A percentile compares a stretch with the other conserved stretches of the same genome.
Conservation (phyloP, 2,113 vertebrate species). For the Acinonyx jubatus region DNA sequence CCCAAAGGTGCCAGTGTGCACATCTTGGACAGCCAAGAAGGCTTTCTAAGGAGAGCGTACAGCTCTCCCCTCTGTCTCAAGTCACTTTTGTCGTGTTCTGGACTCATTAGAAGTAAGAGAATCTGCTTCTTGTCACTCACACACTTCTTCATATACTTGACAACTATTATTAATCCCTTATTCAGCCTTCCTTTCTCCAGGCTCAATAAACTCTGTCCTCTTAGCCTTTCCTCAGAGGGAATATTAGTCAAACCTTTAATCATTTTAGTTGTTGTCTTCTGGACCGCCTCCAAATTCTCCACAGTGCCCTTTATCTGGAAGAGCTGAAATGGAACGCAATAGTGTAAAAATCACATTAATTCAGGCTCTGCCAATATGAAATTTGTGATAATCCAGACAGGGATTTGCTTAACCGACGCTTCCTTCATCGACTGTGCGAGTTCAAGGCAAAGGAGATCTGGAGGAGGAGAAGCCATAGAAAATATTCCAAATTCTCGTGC, state of each 20-base stretch:
- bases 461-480: neutral
- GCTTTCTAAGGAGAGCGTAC: neutral
- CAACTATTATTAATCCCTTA: constrained; percentile 68
- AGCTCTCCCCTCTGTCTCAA: neutral
- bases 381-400: constrained; percentile 57
- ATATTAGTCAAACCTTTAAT: constrained; percentile 78
- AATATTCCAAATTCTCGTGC: neutral
- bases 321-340: constrained; percentile 33
- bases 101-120: constrained; percentile 33
- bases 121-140: constrained; percentile 57
- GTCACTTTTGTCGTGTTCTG: constrained; percentile 24
- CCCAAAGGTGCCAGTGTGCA: neutral
- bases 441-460: constrained; percentile 8
- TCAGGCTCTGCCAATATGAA: constrained; percentile 52
- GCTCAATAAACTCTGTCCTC: constrained; percentile 74
- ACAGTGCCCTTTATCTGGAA: constrained; percentile 49
- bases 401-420: constrained; percentile 39
- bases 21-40: neutral
- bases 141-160: constrained; percentile 46
- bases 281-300: constrained; percentile 67
- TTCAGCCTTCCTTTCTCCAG: constrained; percentile 63
- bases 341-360: constrained; percentile 49
- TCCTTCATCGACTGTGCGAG: neutral
- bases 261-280: constrained; percentile 74
- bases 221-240: constrained; percentile 70